Evolutionary conservation across 1,140 invertebrate genomes (phyloP).

Genomic region (Drosophila sp.): DNA sequence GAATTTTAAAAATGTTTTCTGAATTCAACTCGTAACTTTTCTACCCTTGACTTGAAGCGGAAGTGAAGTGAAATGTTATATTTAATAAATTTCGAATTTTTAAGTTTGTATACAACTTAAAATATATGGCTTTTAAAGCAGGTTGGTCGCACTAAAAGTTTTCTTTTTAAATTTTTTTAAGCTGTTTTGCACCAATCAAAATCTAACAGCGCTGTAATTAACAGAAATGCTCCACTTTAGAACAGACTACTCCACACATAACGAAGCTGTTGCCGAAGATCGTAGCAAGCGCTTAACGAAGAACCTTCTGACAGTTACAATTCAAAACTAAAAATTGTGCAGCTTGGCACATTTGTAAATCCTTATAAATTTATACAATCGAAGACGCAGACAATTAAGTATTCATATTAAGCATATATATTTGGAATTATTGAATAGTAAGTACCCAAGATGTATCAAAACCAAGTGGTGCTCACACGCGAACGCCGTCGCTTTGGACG

Average conservation of each 20-base stretch:
- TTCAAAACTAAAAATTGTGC: slow-evolving; percentile 3
- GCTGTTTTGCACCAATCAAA: no score
- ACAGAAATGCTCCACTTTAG: slow-evolving; percentile 11
- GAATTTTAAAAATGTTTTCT: no score
- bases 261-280: background rate
- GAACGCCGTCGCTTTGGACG: slow-evolving; percentile 89
- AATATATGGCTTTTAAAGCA: no score
- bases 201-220: background rate
- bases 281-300: background rate
- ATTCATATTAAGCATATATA: background rate
- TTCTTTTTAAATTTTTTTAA: no score
- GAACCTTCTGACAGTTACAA: slow-evolving; percentile 7
- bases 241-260: slow-evolving; percentile 16
- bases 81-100: no score
- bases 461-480: slow-evolving; percentile 84
- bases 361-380: slow-evolving; percentile 5
- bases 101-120: no score
- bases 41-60: no score
- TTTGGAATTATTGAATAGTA: slow-evolving; percentile 2
- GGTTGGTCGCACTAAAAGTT: no score
- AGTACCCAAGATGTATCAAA: slow-evolving; percentile 58
- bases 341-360: background rate
- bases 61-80: no score
- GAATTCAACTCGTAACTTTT: no score
- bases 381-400: background rate